Evolutionary conservation across 2,888 invertebrate species (phyloP).

Genomic region (Spicauda simplicius): DNA sequence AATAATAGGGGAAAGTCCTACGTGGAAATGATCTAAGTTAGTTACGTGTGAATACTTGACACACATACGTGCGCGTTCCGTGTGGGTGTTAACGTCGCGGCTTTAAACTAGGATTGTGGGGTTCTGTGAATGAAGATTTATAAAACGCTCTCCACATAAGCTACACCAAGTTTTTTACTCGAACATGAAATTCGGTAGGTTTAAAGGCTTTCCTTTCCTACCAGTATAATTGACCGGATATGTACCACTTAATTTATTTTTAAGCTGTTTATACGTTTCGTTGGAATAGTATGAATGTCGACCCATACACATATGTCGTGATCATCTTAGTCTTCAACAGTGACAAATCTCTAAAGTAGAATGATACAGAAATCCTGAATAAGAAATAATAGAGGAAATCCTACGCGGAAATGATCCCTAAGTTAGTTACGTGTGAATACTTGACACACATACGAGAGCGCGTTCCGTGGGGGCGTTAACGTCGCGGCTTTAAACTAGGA

Average conservation of each 20-base stretch:
- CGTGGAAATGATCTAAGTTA: constrained; percentile 18
- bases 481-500: not conserved
- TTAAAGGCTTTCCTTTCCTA: too few species aligned
- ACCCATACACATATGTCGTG: too few species aligned
- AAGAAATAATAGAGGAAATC: constrained; percentile 10
- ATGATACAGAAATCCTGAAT: not conserved
- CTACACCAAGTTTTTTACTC: too few species aligned
- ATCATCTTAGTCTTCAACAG: too few species aligned
- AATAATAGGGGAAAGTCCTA: constrained; percentile 6
- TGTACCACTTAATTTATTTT: too few species aligned
- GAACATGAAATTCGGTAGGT: too few species aligned
- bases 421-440: constrained; percentile 24
- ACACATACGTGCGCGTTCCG: constrained; percentile 13
- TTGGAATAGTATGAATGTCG: too few species aligned
- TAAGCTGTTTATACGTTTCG: too few species aligned
- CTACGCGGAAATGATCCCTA: constrained; percentile 7
- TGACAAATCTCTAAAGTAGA: not conserved
- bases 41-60: constrained; percentile 27
- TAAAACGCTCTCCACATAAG: too few species aligned
- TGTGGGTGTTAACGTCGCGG: not conserved
- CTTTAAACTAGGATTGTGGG: not conserved
- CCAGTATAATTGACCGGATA: too few species aligned
- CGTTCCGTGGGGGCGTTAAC: not conserved
- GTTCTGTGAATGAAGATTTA: too few species aligned
- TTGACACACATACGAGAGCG: constrained; percentile 21